Conservation (phyloP, 2,797 vertebrate genomes). For the Chiroxiphia lanceolata region DNA sequence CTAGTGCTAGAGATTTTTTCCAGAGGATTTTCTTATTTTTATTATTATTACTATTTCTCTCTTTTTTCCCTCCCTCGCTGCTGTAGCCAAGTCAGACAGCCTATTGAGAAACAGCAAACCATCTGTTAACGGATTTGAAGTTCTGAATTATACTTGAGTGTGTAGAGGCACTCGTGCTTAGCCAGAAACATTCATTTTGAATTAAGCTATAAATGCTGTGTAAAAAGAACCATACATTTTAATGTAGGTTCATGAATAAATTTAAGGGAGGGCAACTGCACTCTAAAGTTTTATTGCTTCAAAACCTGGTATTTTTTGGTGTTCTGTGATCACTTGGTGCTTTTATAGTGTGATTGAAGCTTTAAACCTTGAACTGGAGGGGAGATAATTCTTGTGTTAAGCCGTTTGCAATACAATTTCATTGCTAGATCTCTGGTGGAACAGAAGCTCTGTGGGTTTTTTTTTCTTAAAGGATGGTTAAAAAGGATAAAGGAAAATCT, state of each 20-base stretch:
- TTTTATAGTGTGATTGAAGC: slow-evolving; percentile 78
- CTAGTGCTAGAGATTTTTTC: neutral
- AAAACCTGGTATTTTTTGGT: slow-evolving; percentile 77
- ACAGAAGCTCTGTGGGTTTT: slow-evolving; percentile 65
- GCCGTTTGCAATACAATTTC: slow-evolving; percentile 69
- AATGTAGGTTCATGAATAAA: slow-evolving; percentile 83
- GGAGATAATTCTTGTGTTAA: slow-evolving; percentile 75
- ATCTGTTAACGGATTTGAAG: slow-evolving; percentile 95
- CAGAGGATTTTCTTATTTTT: neutral
- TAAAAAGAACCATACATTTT: slow-evolving; percentile 81
- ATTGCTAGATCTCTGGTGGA: slow-evolving; percentile 70
- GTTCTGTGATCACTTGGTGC: slow-evolving; percentile 76
- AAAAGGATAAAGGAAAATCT: slow-evolving; percentile 69
- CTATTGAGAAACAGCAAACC: slow-evolving; percentile 94
- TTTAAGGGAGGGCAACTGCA: slow-evolving; percentile 81
- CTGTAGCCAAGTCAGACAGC: slow-evolving; percentile 83
- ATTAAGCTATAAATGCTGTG: slow-evolving; percentile 84
- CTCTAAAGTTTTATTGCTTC: slow-evolving; percentile 80
- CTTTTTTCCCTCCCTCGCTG: slow-evolving; percentile 37
- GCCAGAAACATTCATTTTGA: slow-evolving; percentile 97
- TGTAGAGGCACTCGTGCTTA: slow-evolving; percentile 92
- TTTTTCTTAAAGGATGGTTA: slow-evolving; percentile 65
- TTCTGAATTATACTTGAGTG: slow-evolving; percentile 92
- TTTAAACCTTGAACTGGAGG: slow-evolving; percentile 76
- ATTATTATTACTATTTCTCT: slow-evolving; percentile 17